These are phyloP conservation scores for Rhinolophus sinicus DNA, from an alignment of 2,113 vertebrate genomes.

Conservation along the genomic window DNA sequence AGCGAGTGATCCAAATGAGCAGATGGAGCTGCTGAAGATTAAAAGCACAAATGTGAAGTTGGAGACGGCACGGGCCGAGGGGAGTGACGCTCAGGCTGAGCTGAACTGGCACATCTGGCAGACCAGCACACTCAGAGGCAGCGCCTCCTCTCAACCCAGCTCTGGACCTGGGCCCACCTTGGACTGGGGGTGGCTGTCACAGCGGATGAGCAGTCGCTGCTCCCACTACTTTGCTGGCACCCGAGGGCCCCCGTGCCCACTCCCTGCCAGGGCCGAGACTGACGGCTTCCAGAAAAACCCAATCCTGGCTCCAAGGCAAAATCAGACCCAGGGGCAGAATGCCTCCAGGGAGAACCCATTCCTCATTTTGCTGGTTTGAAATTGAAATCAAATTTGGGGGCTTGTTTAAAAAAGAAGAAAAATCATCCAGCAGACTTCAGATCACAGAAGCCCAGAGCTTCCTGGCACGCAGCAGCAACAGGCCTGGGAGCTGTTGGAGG, in stretches of 20 bases:
- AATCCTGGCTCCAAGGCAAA: neutral
- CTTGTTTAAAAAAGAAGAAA: neutral
- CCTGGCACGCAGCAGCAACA: accelerated
- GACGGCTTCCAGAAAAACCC: neutral
- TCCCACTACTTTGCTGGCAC: neutral
- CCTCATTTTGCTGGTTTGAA: slow-evolving; percentile 31
- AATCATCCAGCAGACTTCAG: neutral
- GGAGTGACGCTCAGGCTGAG: neutral
- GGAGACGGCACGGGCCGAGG: neutral
- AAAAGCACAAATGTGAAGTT: neutral
- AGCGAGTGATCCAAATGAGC: neutral
- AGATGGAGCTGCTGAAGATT: neutral
- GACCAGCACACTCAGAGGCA: accelerated
- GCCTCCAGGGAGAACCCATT: neutral
- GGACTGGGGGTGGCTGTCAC: neutral
- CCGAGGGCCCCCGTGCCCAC: neutral
- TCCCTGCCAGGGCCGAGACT: neutral
- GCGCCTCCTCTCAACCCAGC: neutral
- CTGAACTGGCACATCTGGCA: accelerated
- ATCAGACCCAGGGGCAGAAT: neutral
- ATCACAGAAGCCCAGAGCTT: neutral
- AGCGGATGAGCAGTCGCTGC: accelerated
- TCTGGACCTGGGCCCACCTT: neutral
- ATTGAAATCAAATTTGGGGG: neutral
- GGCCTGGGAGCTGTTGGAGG: neutral